Evolutionary conservation across 2,113 vertebrate genomes (phyloP).

Genomic region (Xerus inauris): DNA sequence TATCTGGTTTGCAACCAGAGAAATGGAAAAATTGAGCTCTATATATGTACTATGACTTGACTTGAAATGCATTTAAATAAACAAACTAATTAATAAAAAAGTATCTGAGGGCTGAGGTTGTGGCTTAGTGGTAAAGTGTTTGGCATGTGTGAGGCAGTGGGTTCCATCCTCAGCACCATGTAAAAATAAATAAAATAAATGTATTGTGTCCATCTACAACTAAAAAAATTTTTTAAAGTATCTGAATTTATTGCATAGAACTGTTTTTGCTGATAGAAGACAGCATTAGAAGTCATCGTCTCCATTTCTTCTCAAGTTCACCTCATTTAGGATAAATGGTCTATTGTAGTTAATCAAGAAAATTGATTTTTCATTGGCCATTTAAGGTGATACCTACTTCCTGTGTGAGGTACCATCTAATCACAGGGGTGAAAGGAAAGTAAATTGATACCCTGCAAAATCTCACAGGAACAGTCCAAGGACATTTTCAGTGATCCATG

Average conservation of each 20-base stretch:
- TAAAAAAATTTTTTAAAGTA: too few relatives aligned
- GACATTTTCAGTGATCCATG: not conserved
- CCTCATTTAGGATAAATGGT: not conserved
- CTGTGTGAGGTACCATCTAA: not conserved
- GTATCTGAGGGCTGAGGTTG: too few relatives aligned
- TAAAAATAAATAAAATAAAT: too few relatives aligned
- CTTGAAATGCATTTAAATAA: too few relatives aligned
- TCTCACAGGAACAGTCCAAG: not conserved
- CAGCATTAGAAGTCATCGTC: conserved; percentile 6
- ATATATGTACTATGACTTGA: too few relatives aligned
- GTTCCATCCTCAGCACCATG: too few relatives aligned
- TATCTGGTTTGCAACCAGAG: too few relatives aligned
- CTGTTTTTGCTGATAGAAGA: conserved; percentile 8
- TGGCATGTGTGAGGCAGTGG: too few relatives aligned
- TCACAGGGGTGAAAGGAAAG: not conserved
- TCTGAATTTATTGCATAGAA: not conserved
- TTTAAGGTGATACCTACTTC: not conserved
- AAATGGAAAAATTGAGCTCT: too few relatives aligned
- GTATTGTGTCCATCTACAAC: too few relatives aligned
- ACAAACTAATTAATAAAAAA: too few relatives aligned
- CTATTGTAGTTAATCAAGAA: not conserved
- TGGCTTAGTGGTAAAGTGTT: too few relatives aligned
- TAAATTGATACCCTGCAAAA: not conserved
- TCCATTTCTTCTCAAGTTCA: not conserved
- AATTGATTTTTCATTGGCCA: not conserved